phyloP scores from a whole-genome alignment of 2,888 invertebrate species.

The Aspidapion aeneum region DNA sequence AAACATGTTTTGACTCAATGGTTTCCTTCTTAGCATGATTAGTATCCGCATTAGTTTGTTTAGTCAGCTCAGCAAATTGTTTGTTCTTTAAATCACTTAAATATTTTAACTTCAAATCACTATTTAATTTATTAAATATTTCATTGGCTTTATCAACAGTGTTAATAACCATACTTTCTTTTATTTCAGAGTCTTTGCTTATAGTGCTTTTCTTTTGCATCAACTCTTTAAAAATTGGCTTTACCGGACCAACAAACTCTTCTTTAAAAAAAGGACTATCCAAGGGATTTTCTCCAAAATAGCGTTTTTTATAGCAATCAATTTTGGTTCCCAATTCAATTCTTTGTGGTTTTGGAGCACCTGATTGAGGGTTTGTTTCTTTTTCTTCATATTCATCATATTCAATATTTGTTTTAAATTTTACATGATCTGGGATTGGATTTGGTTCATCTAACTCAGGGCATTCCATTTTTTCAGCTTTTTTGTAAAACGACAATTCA shows the following conservation, averaged over 20 bases:
- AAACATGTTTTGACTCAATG: background rate
- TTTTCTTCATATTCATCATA: slow-evolving; percentile 35
- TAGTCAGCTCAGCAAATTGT: slow-evolving; percentile 1
- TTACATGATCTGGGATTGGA: slow-evolving; percentile 52
- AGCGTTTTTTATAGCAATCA: slow-evolving; percentile 62
- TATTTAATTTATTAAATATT: slow-evolving; percentile 8
- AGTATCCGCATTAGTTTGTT: background rate
- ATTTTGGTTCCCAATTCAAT: slow-evolving; percentile 70
- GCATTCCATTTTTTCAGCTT: slow-evolving; percentile 54
- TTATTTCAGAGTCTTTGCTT: background rate
- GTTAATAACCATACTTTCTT: background rate
- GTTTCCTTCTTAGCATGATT: background rate
- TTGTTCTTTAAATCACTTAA: slow-evolving; percentile 9
- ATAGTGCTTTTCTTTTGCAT: slow-evolving; percentile 1
- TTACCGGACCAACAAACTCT: slow-evolving; percentile 51
- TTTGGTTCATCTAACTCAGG: slow-evolving; percentile 55
- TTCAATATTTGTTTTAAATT: slow-evolving; percentile 34
- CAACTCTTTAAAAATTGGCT: slow-evolving; percentile 42
- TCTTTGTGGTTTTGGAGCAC: slow-evolving; percentile 49
- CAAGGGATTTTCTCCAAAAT: slow-evolving; percentile 70
- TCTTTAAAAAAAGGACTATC: slow-evolving; percentile 71
- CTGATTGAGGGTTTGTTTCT: slow-evolving; percentile 39
- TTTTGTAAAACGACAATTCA: slow-evolving; percentile 68
- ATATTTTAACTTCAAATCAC: slow-evolving; percentile 6
- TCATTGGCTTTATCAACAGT: slow-evolving; percentile 8